A percentile compares a stretch with the other conserved stretches of the same genome.
phyloP scores from a whole-genome alignment of 1,140 invertebrate species.

The Aporrectodea caliginosa region DNA sequence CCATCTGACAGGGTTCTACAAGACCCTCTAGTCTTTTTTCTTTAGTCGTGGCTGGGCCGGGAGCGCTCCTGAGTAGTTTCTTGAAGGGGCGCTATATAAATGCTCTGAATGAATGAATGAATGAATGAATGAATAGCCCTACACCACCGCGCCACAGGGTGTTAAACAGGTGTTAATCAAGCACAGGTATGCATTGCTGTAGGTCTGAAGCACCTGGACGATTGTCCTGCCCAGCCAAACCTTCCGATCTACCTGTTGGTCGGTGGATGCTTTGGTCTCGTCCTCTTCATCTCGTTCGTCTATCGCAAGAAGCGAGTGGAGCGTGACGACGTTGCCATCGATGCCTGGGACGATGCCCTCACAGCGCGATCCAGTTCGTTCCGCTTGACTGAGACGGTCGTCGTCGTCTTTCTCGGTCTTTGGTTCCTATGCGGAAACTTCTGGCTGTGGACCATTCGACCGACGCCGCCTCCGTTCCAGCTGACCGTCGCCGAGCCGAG shows the following conservation, averaged over 20 bases:
- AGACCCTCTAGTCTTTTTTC: too few species aligned
- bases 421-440: constrained; percentile 67
- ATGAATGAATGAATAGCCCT: too few species aligned
- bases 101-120: too few species aligned
- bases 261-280: constrained; percentile 45
- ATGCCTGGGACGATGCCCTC: constrained; percentile 42
- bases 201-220: constrained; percentile 50
- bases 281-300: constrained; percentile 57
- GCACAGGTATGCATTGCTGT: too few species aligned
- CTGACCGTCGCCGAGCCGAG: constrained; percentile 61
- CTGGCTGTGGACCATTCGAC: constrained; percentile 41
- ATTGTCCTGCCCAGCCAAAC: constrained; percentile 46
- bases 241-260: constrained; percentile 50
- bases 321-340: constrained; percentile 59
- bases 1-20: too few species aligned
- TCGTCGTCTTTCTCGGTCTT: constrained; percentile 61
- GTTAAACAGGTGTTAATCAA: too few species aligned
- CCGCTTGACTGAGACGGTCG: constrained; percentile 57
- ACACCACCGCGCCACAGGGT: too few species aligned
- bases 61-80: too few species aligned
- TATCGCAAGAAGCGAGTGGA: constrained; percentile 61
- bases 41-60: too few species aligned
- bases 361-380: constrained; percentile 41
- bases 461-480: constrained; percentile 42
- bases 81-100: too few species aligned